A percentile compares a stretch with the other conserved stretches of the same genome.
These are phyloP conservation scores for Drusus annulatus DNA, from an alignment of 1,140 invertebrate species.

Conservation along the genomic window DNA sequence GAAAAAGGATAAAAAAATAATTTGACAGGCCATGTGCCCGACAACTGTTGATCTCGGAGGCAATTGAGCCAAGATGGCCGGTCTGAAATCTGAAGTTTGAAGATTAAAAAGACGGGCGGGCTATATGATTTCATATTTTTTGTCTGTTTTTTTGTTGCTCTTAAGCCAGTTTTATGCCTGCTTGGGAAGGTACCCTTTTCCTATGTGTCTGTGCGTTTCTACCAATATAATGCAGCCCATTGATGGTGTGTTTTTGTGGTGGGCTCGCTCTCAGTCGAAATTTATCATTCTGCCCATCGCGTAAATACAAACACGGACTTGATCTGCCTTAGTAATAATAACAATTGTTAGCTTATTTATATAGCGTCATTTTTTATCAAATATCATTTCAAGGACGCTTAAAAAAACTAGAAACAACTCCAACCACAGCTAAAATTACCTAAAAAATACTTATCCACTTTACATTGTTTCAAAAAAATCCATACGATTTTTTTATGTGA, in stretches of 20 bases:
- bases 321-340: not conserved
- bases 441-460: too few species aligned
- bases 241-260: not conserved
- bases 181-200: not conserved
- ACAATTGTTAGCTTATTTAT: not conserved
- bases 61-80: conserved; percentile 19
- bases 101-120: conserved; percentile 5
- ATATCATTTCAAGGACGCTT: too few species aligned
- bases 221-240: not conserved
- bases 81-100: too few species aligned
- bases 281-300: not conserved
- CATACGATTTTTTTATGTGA: too few species aligned
- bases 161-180: conserved; percentile 9
- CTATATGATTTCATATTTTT: conserved; percentile 20
- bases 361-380: too few species aligned
- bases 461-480: too few species aligned
- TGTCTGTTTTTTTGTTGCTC: not conserved
- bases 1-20: conserved; percentile 26
- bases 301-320: not conserved
- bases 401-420: too few species aligned
- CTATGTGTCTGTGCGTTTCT: not conserved
- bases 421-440: too few species aligned
- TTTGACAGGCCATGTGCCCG: conserved; percentile 30
- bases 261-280: not conserved
- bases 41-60: conserved; percentile 9